Conservation (phyloP, 2,113 vertebrate genomes). For the Corydoras sp. region DNA sequence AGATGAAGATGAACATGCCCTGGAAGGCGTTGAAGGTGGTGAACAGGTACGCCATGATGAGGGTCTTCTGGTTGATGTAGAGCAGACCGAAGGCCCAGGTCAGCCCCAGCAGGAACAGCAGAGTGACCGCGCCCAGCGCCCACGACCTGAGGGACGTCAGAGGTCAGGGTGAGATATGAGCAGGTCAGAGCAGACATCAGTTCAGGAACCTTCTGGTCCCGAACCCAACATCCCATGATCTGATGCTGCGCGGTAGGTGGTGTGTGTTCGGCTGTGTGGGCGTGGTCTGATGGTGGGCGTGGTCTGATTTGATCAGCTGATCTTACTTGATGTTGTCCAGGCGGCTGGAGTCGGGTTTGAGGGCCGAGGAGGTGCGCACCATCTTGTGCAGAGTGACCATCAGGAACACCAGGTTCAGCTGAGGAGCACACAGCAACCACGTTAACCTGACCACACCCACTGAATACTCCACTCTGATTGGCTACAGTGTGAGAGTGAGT, state of each 20-base stretch:
- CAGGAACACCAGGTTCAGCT: conserved; percentile 89
- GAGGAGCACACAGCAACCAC: conserved; percentile 12
- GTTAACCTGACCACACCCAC: too few relatives aligned
- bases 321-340: conserved; percentile 87
- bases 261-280: too few relatives aligned
- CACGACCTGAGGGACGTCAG: conserved; percentile 71
- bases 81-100: conserved; percentile 91
- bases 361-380: conserved; percentile 80
- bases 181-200: too few relatives aligned
- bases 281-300: too few relatives aligned
- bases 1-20: conserved; percentile 93
- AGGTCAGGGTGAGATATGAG: too few relatives aligned
- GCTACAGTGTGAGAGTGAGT: too few relatives aligned
- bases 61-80: conserved; percentile 85
- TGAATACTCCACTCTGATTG: too few relatives aligned
- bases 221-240: too few relatives aligned
- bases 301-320: too few relatives aligned
- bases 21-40: conserved; percentile 93
- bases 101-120: conserved; percentile 83
- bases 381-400: conserved; percentile 92
- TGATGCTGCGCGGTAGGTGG: too few relatives aligned
- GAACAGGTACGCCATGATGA: conserved; percentile 90
- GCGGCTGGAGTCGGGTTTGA: conserved; percentile 87
- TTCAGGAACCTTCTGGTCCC: too few relatives aligned
- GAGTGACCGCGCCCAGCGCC: conserved; percentile 79